Percentiles rank a stretch among this genome's conserved stretches.
These are phyloP conservation scores for Cyphomyrus plagiostoma DNA, from an alignment of 2,113 vertebrate genomes.

Conservation along the genomic window DNA sequence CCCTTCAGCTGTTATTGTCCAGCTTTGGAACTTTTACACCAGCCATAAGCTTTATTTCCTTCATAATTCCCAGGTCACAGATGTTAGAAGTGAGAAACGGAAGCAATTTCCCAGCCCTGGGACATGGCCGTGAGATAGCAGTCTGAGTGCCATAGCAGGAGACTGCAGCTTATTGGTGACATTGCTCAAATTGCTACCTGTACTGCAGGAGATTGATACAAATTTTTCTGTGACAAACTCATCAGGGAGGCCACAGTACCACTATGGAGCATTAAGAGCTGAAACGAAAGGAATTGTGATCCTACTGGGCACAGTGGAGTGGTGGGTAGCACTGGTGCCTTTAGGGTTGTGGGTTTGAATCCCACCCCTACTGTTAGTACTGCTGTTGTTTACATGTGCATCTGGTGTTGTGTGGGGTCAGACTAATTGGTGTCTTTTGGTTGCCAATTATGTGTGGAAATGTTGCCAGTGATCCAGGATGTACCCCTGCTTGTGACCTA, in stretches of 20 bases:
- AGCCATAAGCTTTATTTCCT: neutral
- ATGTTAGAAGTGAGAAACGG: conserved; percentile 6
- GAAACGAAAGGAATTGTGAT: neutral
- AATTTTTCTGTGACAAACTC: neutral
- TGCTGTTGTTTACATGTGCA: neutral
- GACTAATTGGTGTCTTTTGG: neutral
- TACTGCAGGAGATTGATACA: neutral
- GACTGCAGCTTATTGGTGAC: neutral
- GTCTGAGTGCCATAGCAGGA: neutral
- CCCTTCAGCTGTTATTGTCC: neutral
- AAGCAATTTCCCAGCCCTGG: neutral
- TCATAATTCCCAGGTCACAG: neutral
- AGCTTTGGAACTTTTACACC: neutral
- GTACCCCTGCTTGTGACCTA: neutral
- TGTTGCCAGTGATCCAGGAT: neutral
- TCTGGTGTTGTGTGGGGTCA: neutral
- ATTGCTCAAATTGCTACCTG: neutral
- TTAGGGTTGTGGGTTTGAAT: neutral
- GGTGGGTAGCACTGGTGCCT: neutral
- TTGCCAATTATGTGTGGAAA: neutral
- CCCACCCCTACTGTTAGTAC: neutral
- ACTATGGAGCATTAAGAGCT: neutral
- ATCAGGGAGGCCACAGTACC: neutral
- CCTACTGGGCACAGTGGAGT: neutral
- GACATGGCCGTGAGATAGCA: neutral